Percentiles rank a stretch among this genome's conserved stretches.
phyloP scores from a whole-genome alignment of 2,888 invertebrate genomes.

The Torymus tubicola region DNA sequence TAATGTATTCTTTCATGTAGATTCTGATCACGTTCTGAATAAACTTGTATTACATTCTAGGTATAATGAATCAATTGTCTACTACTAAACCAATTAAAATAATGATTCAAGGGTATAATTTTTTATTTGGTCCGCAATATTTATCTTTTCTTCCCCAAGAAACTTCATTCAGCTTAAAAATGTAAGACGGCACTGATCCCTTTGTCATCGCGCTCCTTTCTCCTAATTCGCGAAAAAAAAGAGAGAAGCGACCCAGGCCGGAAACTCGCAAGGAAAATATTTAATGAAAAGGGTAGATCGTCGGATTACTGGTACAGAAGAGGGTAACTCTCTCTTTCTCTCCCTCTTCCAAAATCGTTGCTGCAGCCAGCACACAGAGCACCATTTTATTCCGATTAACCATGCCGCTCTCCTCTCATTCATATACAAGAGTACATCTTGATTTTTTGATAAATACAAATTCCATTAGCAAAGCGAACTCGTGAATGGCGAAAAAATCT shows the following conservation, averaged over 20 bases:
- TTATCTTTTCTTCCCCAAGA: neutral
- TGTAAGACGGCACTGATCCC: slow-evolving; percentile 1
- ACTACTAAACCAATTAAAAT: neutral
- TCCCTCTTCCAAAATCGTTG: neutral
- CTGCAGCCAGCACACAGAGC: neutral
- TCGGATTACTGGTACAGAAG: neutral
- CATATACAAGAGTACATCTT: neutral
- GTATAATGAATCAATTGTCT: too few relatives aligned
- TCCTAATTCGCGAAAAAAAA: neutral
- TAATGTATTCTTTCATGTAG: too few relatives aligned
- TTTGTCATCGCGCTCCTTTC: slow-evolving; percentile 14
- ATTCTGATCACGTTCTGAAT: too few relatives aligned
- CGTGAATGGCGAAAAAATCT: too few relatives aligned
- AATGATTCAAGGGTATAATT: neutral
- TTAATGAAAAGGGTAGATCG: slow-evolving; percentile 41
- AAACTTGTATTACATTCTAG: too few relatives aligned
- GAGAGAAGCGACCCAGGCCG: neutral
- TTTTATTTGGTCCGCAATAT: too few relatives aligned
- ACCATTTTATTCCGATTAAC: slow-evolving; percentile 38
- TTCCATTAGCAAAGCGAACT: slow-evolving; percentile 14
- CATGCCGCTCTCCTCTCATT: neutral
- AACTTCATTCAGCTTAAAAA: neutral
- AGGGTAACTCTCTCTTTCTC: neutral
- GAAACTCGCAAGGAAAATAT: slow-evolving; percentile 13
- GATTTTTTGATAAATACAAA: slow-evolving; percentile 41